These are phyloP conservation scores for Peromyscus aztecus DNA, from an alignment of 2,797 vertebrate genomes.

Conservation along the genomic window DNA sequence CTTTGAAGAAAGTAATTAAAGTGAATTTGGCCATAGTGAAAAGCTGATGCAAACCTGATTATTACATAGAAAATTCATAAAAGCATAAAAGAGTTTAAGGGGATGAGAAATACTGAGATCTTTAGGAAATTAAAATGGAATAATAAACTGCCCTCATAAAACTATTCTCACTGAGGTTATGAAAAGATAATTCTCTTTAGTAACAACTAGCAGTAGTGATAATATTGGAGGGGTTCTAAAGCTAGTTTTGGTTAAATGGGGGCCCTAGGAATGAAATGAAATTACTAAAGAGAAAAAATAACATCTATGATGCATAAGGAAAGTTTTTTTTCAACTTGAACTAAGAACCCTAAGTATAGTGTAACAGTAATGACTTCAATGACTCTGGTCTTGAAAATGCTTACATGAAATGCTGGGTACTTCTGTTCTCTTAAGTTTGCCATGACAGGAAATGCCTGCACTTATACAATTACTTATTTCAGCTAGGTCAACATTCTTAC, in stretches of 20 bases:
- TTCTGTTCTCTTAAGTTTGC: background rate
- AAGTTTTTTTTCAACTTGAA: background rate
- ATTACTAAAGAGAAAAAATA: background rate
- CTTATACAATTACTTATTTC: constrained; percentile 13
- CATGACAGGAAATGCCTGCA: background rate
- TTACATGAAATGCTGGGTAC: background rate
- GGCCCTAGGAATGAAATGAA: background rate
- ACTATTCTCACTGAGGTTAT: background rate
- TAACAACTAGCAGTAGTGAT: background rate
- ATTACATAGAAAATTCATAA: background rate
- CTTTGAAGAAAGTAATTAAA: background rate
- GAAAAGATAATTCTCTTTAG: background rate
- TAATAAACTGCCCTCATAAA: background rate
- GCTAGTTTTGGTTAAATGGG: background rate
- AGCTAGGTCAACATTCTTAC: background rate
- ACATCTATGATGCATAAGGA: background rate
- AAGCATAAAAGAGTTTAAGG: background rate
- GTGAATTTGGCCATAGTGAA: background rate
- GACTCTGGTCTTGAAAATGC: background rate
- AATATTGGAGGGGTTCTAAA: background rate
- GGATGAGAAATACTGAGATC: background rate
- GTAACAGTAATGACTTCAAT: background rate
- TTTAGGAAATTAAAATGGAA: background rate
- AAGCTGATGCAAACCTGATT: background rate
- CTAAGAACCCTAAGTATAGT: background rate